Evolutionary conservation across 1,140 invertebrate genomes (phyloP).

Genomic region (Brachionus plicatilis): DNA sequence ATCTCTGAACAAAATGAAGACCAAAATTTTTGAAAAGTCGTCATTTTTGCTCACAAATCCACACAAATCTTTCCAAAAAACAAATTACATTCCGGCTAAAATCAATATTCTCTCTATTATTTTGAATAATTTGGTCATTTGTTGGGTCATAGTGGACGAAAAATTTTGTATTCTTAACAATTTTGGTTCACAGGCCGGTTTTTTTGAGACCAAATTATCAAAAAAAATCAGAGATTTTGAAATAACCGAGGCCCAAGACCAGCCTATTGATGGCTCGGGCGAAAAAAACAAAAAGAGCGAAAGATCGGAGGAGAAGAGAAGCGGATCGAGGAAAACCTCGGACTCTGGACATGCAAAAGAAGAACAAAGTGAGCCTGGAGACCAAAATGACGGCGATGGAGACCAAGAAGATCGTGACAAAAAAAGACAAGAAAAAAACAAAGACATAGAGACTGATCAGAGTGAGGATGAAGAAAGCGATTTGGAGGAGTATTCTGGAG

Average conservation of each 20-base stretch:
- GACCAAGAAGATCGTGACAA: not conserved
- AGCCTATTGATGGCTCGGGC: not conserved
- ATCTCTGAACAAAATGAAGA: not conserved
- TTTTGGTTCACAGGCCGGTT: not conserved
- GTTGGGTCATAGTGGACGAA: not conserved
- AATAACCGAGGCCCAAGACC: not conserved
- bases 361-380: not conserved
- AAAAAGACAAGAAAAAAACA: not conserved
- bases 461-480: not conserved
- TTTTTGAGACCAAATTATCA: not conserved
- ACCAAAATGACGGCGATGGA: not conserved
- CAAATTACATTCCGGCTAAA: not conserved
- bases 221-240: not conserved
- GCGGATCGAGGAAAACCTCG: not conserved
- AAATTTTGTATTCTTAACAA: not conserved
- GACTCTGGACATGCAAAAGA: not conserved
- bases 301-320: not conserved
- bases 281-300: not conserved
- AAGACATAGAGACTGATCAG: not conserved
- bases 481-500: not conserved
- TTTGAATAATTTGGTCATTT: not conserved
- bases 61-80: not conserved
- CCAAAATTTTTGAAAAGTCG: not conserved
- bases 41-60: not conserved
- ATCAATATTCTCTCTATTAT: not conserved